Percentiles rank a stretch among this genome's conserved stretches.
Evolutionary conservation across 2,888 invertebrate species (phyloP).

Genomic region (Unio pictorum): DNA sequence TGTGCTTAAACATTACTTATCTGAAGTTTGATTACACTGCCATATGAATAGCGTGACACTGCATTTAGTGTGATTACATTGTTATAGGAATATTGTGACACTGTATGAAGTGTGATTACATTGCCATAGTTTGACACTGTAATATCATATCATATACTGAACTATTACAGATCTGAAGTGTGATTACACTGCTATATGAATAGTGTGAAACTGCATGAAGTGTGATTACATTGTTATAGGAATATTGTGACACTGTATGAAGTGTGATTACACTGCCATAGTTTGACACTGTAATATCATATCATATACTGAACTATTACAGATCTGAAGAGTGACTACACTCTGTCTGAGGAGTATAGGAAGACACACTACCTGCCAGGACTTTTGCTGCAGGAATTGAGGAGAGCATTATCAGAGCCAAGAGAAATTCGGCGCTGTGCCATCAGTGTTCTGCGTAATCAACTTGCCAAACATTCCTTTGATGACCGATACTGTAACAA

Average conservation of each 20-base stretch:
- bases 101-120: too few species aligned
- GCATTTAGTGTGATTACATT: too few species aligned
- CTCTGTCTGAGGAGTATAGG: conserved; percentile 86
- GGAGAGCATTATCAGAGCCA: conserved; percentile 87
- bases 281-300: neutral
- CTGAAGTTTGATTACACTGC: too few species aligned
- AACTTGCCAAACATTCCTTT: conserved; percentile 93
- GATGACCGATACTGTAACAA: conserved; percentile 90
- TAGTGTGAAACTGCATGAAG: neutral
- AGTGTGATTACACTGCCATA: neutral
- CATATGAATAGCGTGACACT: too few species aligned
- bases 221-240: neutral
- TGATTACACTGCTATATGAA: neutral
- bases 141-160: neutral
- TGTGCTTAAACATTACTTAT: too few species aligned
- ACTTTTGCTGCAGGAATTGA: conserved; percentile 88
- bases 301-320: conserved; percentile 9
- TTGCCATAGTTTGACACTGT: neutral
- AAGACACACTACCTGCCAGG: conserved; percentile 93
- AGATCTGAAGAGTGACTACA: conserved; percentile 72
- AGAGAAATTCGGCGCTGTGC: conserved; percentile 87
- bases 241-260: neutral
- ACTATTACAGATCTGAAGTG: neutral
- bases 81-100: too few species aligned
- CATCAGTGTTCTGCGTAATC: conserved; percentile 84